Evolutionary conservation across 2,797 vertebrate genomes (phyloP).

Genomic region (Vultur gryphus): DNA sequence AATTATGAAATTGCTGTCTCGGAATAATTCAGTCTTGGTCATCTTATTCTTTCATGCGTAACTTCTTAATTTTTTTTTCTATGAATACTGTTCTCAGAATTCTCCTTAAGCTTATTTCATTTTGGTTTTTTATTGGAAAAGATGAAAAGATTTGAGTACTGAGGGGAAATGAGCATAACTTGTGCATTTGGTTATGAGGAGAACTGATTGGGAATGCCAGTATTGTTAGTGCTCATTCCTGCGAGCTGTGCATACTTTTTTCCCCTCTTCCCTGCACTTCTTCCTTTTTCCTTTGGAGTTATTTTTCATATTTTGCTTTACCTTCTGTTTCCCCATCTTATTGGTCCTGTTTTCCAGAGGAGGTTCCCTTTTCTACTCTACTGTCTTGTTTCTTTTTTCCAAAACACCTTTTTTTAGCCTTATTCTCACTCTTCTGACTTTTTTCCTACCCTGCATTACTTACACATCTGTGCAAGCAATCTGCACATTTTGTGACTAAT

Average conservation of each 20-base stretch:
- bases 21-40: background rate
- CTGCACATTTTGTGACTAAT: background rate
- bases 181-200: background rate
- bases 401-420: background rate
- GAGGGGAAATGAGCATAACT: background rate
- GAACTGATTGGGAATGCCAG: background rate
- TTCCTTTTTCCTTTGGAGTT: background rate
- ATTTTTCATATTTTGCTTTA: background rate
- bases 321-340: background rate
- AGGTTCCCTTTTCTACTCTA: background rate
- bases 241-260: background rate
- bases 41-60: background rate
- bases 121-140: background rate
- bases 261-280: accelerated
- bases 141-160: background rate
- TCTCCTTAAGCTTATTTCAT: background rate
- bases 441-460: background rate
- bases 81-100: background rate
- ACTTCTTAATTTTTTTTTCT: background rate
- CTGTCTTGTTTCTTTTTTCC: background rate
- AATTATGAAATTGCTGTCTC: background rate
- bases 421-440: background rate
- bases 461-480: background rate
- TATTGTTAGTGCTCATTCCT: background rate
- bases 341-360: background rate